Base-by-base conservation (phyloP, 2,113 vertebrate genomes). In the Atractosteus spatula region DNA sequence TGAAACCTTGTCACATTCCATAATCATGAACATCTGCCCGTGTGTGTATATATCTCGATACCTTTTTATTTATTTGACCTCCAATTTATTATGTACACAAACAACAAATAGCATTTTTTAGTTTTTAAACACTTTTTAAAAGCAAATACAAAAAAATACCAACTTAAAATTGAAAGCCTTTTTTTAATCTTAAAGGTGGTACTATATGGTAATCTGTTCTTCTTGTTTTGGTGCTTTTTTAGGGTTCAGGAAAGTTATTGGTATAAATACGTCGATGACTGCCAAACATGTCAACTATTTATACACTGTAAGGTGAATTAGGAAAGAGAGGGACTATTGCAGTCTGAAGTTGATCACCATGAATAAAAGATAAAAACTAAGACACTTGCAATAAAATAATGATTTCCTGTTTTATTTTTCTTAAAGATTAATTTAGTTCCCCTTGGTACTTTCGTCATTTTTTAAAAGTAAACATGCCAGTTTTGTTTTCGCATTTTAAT, bases 1-100 rank as follows among this genome's bases (percentile, higher is more conserved):
- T 75, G 72, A 71, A 80, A 66, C 65, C 54, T 70, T 71, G 73
- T 71, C 72, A 41, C 77, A n/a, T 77, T 79, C 81, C 62, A 62
- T 78, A 85, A 67, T 74, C 74, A n/a, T 55, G 45, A 45, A 62
- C 81, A 80, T 82, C 76, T 3, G 67, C 59, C 79, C 79, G 44
- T 43, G 55, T 70, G 68, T 69, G 69, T 70, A 74, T 78, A 8
- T 92, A 90, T 93, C 89, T 82, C 90, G 91, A 89, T 61, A 75
- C 71, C 88, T 91, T 93, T 74, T 68, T 93, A 94, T 93, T 94
- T 93, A 93, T 94, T 75, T 94, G 86, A 88, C 80, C 84, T 66
- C 78, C 83, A 16, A 14, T 77, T 55, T 76, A 75, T 90, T 77
- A 29, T 84, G 83, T 82, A 76, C 88, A 78, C 66, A 44, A 1